These are phyloP conservation scores for Malthinus flaveolus DNA, from an alignment of 2,888 invertebrate genomes.

Conservation along the genomic window DNA sequence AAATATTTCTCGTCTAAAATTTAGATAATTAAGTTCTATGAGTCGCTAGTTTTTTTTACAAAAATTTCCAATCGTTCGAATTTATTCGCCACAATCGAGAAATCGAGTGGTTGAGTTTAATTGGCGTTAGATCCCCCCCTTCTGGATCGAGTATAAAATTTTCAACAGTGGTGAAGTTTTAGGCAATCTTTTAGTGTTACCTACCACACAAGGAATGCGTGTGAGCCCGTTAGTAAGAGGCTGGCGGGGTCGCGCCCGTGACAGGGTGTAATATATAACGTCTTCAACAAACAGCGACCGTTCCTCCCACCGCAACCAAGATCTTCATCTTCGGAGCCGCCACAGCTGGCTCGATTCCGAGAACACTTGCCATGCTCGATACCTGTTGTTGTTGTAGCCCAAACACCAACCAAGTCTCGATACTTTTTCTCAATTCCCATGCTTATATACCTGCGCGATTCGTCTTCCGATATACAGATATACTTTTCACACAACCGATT, in stretches of 20 bases:
- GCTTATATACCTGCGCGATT: background rate
- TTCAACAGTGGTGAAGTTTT: constrained; percentile 28
- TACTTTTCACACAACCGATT: background rate
- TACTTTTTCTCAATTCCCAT: constrained; percentile 4
- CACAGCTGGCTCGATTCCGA: constrained; percentile 45
- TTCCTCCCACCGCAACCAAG: constrained; percentile 46
- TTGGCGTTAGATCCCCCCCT: constrained; percentile 10
- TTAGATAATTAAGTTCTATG: background rate
- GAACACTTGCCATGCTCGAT: constrained; percentile 35
- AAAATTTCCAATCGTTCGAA: no score
- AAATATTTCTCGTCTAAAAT: background rate
- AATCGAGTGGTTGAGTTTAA: no score
- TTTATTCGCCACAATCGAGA: no score
- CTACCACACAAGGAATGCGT: constrained; percentile 46
- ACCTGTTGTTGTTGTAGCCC: constrained; percentile 11
- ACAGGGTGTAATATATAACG: constrained; percentile 51
- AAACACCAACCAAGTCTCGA: background rate
- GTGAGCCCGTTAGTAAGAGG: constrained; percentile 47
- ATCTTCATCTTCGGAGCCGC: constrained; percentile 44
- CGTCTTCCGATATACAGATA: background rate
- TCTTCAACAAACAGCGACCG: constrained; percentile 49
- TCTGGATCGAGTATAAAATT: constrained; percentile 23
- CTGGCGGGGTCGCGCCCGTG: constrained; percentile 46
- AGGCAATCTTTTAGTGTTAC: constrained; percentile 37
- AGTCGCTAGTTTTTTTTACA: background rate